Evolutionary conservation across 1,140 invertebrate genomes (phyloP), one percentile per base, ranked within the genome.

Genomic region (Ceratina japonica): DNA sequence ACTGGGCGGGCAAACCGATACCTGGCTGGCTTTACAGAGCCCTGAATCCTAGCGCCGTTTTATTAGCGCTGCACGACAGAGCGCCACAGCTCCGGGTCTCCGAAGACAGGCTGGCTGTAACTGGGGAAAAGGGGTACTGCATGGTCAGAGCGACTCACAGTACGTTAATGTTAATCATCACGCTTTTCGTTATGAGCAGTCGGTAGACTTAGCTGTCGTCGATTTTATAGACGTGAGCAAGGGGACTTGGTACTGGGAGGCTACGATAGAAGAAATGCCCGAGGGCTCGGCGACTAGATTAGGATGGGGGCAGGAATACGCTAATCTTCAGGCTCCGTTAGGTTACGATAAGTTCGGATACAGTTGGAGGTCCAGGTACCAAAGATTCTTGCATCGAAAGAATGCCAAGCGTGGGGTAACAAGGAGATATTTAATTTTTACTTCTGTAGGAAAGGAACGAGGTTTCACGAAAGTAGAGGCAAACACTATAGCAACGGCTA

Each of bases 291-390:
- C 98, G 10, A 95, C 96, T 13, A 94, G 99, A 81, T 93, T 99
- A 15, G 99, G 99, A 63, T 99, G 98, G 97, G 97, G 97, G 37
- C 97, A 98, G 82, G 95, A 96, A 88, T 96, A 96, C 94, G 98
- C 97, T 37, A 99, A 99, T 93, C 93, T 99, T 75, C 99, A 99
- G 93, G 96, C 96, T 16, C 96, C 96, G n/a, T 91, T 97, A 52
- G 96, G 96, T 2, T 99, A 99, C 93, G 98, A 99, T 92, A 99
- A 99, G 93, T 99, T 99, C 92, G 98, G 98, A 15, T 99, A 99
- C 92, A 98, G 98, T 0, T 99, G 98, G 97, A 94, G 99, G 88
- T 99, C 98, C 16, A 95, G 96, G 90, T 97, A 91, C 93, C 12
- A 16, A 54, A 56, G 0, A 49, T 16, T 20, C 10, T 62, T 52